Base-by-base conservation (phyloP, 2,888 invertebrate genomes). In the Caenorhabditis sulstoni region DNA sequence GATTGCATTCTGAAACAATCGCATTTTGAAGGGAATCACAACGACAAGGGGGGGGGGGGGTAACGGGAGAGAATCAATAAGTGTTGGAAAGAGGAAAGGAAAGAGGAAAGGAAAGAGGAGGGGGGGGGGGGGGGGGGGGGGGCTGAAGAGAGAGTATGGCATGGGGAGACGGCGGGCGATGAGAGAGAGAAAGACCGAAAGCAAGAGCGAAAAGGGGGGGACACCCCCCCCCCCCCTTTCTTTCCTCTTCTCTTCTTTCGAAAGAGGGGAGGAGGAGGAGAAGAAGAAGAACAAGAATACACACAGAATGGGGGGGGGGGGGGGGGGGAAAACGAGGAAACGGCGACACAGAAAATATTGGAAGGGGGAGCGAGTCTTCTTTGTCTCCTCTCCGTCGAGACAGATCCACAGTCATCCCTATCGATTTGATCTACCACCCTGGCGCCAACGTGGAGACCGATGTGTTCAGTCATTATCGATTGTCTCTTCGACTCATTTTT, bases 1-100 rank as follows among this genome's bases (percentile, higher is more conserved):
- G 44, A 62, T 53, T 53, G 8, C 29, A 29, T 29, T 7, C 29
- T 9, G 35, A 11, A n/a, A n/a, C n/a, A n/a, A n/a, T n/a, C n/a
- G n/a, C n/a, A n/a, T n/a, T n/a, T n/a, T n/a, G n/a, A 7, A 29
- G 7, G 7, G 29, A 29, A 29, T 29, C 29, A 29, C 29, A 7
- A 29, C 29, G 3, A 29, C 3, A 29, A 29, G 29, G 35, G 53
- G 53, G 64, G 64, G 64, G 66, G 66, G 66, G 66, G 66, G 66
- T 23, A 55, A 35, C 53, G 65, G 22, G 53, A 65, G 64, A 62
- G 50, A 39, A 47, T 61, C 41, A 14, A 41, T 41, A 41, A 8
- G 50, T 50, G 49, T 49, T 20, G 23, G 62, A 62, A 62, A 62
- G 61, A 47, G 47, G 29, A 35, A 47, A 44, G 44, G n/a, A n/a